phyloP scores from a whole-genome alignment of 1,140 invertebrate genomes.

The Monochamus saltuarius region DNA sequence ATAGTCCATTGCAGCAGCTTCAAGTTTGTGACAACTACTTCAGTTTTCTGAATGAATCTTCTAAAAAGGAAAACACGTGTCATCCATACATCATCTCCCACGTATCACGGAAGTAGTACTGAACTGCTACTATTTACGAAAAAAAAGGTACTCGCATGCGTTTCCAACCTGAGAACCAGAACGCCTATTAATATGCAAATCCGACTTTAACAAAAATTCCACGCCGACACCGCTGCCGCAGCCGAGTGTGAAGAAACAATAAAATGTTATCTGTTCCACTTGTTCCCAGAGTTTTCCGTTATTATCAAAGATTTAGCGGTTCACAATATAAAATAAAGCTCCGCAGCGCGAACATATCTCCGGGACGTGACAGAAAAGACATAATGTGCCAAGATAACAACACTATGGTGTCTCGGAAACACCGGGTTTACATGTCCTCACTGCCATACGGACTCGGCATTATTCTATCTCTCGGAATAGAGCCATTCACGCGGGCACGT shows the following conservation, averaged over 20 bases:
- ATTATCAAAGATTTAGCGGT: conserved; percentile 30
- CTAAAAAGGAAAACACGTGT: no score
- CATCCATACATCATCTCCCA: no score
- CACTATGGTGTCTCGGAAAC: conserved; percentile 31
- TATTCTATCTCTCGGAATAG: conserved; percentile 15
- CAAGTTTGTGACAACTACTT: no score
- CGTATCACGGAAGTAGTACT: no score
- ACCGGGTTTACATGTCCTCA: conserved; percentile 34
- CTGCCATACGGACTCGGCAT: conserved; percentile 12
- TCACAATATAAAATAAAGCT: conserved; percentile 32
- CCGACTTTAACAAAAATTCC: no score
- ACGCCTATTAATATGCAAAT: no score
- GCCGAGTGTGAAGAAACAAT: conserved; percentile 28
- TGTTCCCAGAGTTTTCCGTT: conserved; percentile 30
- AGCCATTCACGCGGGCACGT: conserved; percentile 8
- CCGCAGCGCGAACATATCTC: conserved; percentile 32
- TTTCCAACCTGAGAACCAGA: no score
- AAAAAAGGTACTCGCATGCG: no score
- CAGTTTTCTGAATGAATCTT: no score
- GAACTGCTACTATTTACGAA: no score
- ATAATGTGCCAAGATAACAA: conserved; percentile 37
- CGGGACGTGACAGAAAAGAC: conserved; percentile 33
- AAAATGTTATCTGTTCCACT: conserved; percentile 25
- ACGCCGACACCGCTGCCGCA: conserved; percentile 16
- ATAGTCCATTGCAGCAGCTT: no score